Conservation (phyloP, 2,113 vertebrate genomes). For the Pongo abelii region DNA sequence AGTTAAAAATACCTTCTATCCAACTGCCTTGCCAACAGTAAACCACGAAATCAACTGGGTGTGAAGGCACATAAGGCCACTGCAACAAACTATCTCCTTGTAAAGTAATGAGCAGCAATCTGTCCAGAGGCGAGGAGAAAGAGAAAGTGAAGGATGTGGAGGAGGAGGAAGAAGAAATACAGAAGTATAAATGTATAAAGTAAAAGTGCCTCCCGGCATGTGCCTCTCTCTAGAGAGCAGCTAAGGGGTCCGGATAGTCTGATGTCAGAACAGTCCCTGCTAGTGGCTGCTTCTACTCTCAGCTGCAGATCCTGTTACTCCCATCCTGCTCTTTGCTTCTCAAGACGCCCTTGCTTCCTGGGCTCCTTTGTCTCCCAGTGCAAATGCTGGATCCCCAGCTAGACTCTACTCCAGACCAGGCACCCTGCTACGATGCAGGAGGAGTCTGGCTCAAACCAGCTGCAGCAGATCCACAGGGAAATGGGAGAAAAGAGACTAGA, state of each 20-base stretch:
- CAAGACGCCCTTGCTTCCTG: background rate
- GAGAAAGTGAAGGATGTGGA: background rate
- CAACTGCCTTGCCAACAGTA: accelerated
- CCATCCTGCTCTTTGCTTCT: accelerated
- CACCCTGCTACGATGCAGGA: accelerated
- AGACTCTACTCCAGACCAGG: too few species aligned
- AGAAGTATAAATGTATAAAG: background rate
- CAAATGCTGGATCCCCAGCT: too few species aligned
- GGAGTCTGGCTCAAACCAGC: background rate
- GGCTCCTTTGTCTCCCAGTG: background rate
- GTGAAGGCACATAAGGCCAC: background rate
- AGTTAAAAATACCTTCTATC: background rate
- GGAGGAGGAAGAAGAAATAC: background rate
- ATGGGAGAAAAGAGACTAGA: accelerated
- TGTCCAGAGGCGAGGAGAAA: background rate
- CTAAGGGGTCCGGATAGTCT: accelerated
- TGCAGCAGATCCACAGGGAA: accelerated
- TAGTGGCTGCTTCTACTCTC: accelerated
- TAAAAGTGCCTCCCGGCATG: accelerated
- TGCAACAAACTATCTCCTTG: too few species aligned
- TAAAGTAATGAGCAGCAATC: background rate
- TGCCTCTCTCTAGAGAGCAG: accelerated
- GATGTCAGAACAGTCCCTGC: accelerated
- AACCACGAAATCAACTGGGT: background rate
- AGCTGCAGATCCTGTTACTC: accelerated